Evolutionary conservation across 2,888 invertebrate genomes (phyloP).

Genomic region (Apamea crenata): DNA sequence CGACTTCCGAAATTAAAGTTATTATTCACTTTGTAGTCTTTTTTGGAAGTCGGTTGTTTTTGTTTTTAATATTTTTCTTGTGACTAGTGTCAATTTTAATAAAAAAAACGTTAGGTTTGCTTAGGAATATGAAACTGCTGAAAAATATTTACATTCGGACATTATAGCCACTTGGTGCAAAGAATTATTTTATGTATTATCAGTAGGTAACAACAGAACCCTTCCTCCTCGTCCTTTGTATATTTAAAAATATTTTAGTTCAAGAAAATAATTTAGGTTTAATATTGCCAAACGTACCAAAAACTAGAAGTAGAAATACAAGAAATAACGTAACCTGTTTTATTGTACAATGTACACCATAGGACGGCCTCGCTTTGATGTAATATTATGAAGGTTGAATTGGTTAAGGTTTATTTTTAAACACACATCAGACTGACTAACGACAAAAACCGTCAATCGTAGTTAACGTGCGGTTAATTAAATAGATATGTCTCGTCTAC

Average conservation of each 20-base stretch:
- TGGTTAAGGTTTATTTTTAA: constrained; percentile 50
- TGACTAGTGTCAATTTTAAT: background rate
- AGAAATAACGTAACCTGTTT: constrained; percentile 18
- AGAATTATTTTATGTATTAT: background rate
- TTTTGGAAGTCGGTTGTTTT: too few species aligned
- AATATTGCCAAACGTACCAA: background rate
- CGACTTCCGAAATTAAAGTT: too few species aligned
- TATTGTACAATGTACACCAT: constrained; percentile 19
- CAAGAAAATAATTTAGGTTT: background rate
- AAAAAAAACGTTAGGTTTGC: background rate
- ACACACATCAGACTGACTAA: constrained; percentile 4
- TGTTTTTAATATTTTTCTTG: background rate
- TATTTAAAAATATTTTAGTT: background rate
- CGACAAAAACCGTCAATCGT: constrained; percentile 16
- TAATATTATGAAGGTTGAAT: constrained; percentile 53
- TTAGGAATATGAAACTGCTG: background rate
- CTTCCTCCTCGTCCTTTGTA: background rate
- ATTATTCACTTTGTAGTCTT: too few species aligned
- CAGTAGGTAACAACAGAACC: background rate
- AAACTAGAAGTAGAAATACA: background rate
- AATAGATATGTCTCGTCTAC: background rate
- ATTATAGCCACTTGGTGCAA: background rate
- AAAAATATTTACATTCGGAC: background rate
- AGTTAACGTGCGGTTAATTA: constrained; percentile 10
- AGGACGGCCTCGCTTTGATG: constrained; percentile 32